phyloP scores from a whole-genome alignment of 2,888 invertebrate species.

The Chloromyia formosa region DNA sequence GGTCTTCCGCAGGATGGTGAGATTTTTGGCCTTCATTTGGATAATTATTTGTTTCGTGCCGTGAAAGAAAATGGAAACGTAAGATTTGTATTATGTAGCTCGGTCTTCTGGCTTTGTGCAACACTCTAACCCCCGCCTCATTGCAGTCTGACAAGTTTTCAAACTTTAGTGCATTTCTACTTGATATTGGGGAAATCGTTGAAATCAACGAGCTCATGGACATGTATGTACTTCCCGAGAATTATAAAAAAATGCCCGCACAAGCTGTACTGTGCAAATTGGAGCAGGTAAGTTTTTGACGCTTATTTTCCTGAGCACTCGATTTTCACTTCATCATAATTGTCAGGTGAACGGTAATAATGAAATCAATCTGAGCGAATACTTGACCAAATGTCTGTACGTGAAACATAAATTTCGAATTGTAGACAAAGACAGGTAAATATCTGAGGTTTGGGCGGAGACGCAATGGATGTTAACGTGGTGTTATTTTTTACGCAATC shows the following conservation, averaged over 20 bases:
- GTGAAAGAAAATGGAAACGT: conserved; percentile 45
- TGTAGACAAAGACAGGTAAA: conserved; percentile 11
- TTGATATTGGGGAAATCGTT: conserved; percentile 46
- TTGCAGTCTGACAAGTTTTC: conserved; percentile 37
- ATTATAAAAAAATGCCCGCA: conserved; percentile 33
- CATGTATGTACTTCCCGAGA: conserved; percentile 32
- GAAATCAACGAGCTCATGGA: conserved; percentile 33
- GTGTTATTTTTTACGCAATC: not conserved
- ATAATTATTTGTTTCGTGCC: conserved; percentile 46
- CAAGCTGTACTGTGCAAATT: conserved; percentile 48
- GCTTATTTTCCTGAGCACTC: not conserved
- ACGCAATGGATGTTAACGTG: too few relatives aligned
- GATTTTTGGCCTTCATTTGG: conserved; percentile 44
- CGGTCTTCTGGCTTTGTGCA: not conserved
- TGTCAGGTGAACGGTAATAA: conserved; percentile 26
- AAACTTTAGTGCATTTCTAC: conserved; percentile 38
- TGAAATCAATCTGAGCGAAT: conserved; percentile 29
- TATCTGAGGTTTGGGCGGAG: not conserved
- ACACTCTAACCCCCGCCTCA: not conserved
- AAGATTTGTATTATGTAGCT: not conserved
- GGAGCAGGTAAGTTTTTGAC: conserved; percentile 36
- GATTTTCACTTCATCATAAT: not conserved
- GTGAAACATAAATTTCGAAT: conserved; percentile 41
- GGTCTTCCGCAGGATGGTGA: conserved; percentile 43
- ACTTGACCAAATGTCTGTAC: conserved; percentile 42